Evolutionary conservation across 2,113 vertebrate species (phyloP), one percentile per base, ranked within the genome.

Genomic region (Empidonax alnorum): DNA sequence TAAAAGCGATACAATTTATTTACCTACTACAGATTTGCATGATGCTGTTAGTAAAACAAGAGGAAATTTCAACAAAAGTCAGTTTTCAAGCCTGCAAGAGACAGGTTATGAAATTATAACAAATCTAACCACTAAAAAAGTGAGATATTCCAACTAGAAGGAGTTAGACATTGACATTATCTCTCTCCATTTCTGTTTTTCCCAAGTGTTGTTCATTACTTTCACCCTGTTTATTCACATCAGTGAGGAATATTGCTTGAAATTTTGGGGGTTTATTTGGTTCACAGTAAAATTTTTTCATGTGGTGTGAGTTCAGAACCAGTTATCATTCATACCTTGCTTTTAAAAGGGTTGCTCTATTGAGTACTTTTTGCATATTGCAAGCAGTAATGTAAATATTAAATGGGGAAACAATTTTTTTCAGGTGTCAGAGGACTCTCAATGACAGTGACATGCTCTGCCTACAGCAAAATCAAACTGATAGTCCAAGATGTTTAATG

Each of bases 51-150:
- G 46, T 76, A 58, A 79, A 85, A 84, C 53, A n/a, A 81, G 58
- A 69, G 35, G 35, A 89, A 83, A 71, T 49, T 49, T 66, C n/a
- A 49, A 33, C 37, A 31, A 47, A 82, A 42, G 46, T 19, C 10
- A 14, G 53, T 90, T 94, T 92, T 95, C 76, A 72, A 79, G 66
- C 62, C 87, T 84, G 31, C 28, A 66, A 74, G 66, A 66, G 55
- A 85, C 76, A 72, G 65, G 25, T 37, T 11, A 7, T 81, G 59
- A 90, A 78, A 90, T 82, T 73, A 69, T 46, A 76, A 90, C 68
- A 53, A 67, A 47, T 55, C 19, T n/a, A 78, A 41, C 31, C 23
- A 30, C n/a, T 55, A 67, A 73, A 44, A 24, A 7, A 52, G 27
- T 63, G 33, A 90, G 65, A 75, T 78, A 41, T 84, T 74, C 33